Percentiles rank a stretch among this genome's conserved stretches.
Evolutionary conservation across 1,140 invertebrate species (phyloP).

Genomic region (Philotrypesis tridentata): DNA sequence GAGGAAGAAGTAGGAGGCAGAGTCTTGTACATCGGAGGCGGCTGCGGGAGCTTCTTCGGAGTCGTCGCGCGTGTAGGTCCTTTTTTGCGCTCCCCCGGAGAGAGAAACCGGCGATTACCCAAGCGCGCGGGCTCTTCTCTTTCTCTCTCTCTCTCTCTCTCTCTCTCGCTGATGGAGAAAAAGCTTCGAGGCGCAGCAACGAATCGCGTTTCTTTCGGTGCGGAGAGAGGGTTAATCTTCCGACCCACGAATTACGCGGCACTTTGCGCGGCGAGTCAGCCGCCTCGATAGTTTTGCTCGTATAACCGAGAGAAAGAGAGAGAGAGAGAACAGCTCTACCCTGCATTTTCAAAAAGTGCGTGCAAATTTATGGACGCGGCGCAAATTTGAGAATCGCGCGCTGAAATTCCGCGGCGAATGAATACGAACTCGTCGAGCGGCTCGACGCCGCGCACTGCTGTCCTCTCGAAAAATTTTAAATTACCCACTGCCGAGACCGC

Average conservation of each 20-base stretch:
- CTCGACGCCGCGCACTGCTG: too few relatives aligned
- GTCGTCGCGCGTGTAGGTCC: neutral
- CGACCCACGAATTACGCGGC: slow-evolving; percentile 28
- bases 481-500: neutral
- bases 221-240: slow-evolving; percentile 3
- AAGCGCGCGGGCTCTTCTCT: neutral
- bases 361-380: neutral
- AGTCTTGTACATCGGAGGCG: neutral
- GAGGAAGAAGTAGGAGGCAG: neutral
- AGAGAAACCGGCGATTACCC: neutral
- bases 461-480: neutral
- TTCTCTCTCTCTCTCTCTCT: too few relatives aligned
- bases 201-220: neutral
- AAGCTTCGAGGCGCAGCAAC: neutral
- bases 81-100: neutral
- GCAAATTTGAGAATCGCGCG: neutral
- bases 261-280: neutral
- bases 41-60: neutral
- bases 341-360: neutral
- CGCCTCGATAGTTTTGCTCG: neutral
- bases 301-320: too few relatives aligned
- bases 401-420: neutral
- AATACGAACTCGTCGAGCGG: neutral
- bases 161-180: too few relatives aligned
- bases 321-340: too few relatives aligned